Conservation (phyloP, 2,797 vertebrate species). For the Luscinia luscinia region DNA sequence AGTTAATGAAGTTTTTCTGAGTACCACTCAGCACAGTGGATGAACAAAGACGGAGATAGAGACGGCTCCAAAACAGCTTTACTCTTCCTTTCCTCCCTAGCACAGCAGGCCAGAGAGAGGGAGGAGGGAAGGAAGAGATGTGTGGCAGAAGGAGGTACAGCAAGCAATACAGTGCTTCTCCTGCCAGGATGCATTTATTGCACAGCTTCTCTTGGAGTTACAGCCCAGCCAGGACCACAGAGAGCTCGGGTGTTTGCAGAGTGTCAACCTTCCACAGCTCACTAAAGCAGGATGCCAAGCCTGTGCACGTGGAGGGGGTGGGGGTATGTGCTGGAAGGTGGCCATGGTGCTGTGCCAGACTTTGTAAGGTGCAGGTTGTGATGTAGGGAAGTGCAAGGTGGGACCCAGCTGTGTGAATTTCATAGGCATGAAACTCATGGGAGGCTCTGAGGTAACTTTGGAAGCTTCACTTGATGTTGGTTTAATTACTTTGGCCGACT, state of each 20-base stretch:
- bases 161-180: neutral
- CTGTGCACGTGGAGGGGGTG: too few relatives aligned
- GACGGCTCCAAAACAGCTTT: slow-evolving; percentile 55
- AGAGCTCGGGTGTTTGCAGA: neutral
- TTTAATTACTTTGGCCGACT: neutral
- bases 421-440: too few relatives aligned
- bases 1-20: slow-evolving; percentile 22
- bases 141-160: neutral
- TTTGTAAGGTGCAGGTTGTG: neutral
- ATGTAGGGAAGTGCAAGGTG: neutral
- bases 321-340: neutral
- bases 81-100: slow-evolving; percentile 45
- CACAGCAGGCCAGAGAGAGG: neutral
- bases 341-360: neutral
- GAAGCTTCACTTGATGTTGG: neutral
- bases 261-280: neutral
- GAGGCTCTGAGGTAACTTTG: neutral
- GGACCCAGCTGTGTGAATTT: neutral
- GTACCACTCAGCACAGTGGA: neutral
- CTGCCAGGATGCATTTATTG: neutral
- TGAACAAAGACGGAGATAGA: neutral
- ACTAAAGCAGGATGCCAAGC: neutral
- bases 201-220: neutral
- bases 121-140: neutral
- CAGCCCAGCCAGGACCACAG: accelerated